phyloP scores from a whole-genome alignment of 2,113 vertebrate genomes.

The Pluvialis apricaria region DNA sequence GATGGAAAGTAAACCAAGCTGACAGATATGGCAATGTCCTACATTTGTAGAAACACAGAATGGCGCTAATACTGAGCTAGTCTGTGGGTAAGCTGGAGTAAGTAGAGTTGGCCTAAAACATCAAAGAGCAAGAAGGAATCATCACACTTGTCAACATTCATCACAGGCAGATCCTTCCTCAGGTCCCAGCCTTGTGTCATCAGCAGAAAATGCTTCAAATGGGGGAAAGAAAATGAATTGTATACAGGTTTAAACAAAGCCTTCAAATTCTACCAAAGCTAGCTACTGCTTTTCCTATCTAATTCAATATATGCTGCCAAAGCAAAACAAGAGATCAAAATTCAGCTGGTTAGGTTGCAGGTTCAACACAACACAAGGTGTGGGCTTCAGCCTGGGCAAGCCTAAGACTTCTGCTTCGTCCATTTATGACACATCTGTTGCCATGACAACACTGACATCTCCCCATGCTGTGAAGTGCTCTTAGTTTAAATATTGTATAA shows the following conservation, averaged over 20 bases:
- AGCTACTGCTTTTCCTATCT: not conserved
- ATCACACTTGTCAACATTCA: not conserved
- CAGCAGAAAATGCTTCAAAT: not conserved
- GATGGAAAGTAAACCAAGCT: not conserved
- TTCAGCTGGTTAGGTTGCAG: not conserved
- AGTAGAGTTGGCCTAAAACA: not conserved
- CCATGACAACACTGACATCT: slow-evolving; percentile 60
- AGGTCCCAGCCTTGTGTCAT: not conserved
- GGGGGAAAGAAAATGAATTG: not conserved
- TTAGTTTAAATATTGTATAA: slow-evolving; percentile 58
- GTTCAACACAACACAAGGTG: not conserved
- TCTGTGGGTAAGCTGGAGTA: not conserved
- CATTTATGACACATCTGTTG: slow-evolving; percentile 10
- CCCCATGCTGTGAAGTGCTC: not conserved
- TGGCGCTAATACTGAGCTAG: not conserved
- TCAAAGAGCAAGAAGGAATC: not conserved
- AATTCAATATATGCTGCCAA: not conserved
- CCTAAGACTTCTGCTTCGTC: not conserved
- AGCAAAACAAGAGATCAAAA: not conserved
- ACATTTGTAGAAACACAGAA: not conserved
- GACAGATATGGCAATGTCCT: not conserved
- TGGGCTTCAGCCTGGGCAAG: not conserved
- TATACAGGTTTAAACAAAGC: not conserved
- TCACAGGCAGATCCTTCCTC: not conserved
- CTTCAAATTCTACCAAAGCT: not conserved